These are phyloP conservation scores for Priocnemis perturbator DNA, from an alignment of 2,888 invertebrate genomes.

Conservation along the genomic window DNA sequence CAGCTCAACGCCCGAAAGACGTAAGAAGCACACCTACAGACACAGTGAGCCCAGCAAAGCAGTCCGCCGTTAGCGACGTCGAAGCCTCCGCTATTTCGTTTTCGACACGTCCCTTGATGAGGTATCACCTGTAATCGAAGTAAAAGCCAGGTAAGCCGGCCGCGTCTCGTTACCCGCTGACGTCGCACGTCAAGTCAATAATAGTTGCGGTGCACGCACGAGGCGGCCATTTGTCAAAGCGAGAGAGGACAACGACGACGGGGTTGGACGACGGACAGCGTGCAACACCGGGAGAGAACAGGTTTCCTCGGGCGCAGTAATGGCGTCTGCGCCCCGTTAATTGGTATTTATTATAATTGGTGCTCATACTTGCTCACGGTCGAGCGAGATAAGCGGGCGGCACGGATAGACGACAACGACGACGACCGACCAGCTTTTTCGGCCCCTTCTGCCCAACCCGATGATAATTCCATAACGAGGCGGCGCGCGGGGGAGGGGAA, in stretches of 20 bases:
- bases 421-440: not conserved
- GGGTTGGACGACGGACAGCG: conserved; percentile 32
- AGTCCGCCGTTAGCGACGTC: no score
- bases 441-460: conserved; percentile 24
- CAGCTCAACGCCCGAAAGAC: no score
- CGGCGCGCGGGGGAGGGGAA: conserved; percentile 3
- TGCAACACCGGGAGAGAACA: conserved; percentile 38
- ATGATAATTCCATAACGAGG: conserved; percentile 8
- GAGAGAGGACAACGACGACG: conserved; percentile 8
- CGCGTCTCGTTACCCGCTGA: no score
- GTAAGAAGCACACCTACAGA: no score
- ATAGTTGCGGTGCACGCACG: conserved; percentile 20
- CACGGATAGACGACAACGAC: conserved; percentile 35
- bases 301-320: conserved; percentile 52
- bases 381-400: conserved; percentile 47
- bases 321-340: conserved; percentile 70
- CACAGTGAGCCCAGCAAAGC: no score
- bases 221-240: conserved; percentile 45
- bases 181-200: conserved; percentile 31
- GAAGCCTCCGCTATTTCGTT: no score
- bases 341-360: conserved; percentile 75
- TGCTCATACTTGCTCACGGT: conserved; percentile 60
- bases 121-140: no score
- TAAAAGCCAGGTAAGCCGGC: no score
- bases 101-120: no score